These are phyloP conservation scores for Haliclystus octoradiatus DNA, from an alignment of 30 jellyfish, hydroid and myxozoan species.

Conservation along the genomic window DNA sequence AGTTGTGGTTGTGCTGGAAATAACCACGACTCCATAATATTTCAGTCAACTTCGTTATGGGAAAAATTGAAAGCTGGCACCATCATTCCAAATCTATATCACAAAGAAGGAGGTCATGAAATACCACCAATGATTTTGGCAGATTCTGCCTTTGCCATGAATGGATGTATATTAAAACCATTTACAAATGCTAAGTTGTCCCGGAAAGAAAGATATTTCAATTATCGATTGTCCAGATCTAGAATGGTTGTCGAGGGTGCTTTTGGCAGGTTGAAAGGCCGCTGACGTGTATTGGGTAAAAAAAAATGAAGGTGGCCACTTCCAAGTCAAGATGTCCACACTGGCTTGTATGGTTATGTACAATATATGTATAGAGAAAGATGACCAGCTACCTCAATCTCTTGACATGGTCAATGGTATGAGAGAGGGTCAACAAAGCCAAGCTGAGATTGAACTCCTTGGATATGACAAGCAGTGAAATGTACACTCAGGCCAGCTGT, in stretches of 20 bases:
- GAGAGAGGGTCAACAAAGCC: too few relatives aligned
- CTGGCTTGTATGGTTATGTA: conserved; percentile 48
- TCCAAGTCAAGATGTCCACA: conserved; percentile 30
- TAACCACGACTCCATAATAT: conserved; percentile 38
- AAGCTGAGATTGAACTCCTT: too few relatives aligned
- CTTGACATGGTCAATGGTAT: too few relatives aligned
- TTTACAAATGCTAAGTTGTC: conserved; percentile 49
- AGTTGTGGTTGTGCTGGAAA: conserved; percentile 60
- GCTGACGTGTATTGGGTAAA: conserved; percentile 24
- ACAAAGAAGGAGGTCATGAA: too few relatives aligned
- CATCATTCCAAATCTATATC: too few relatives aligned
- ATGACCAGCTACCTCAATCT: conserved; percentile 25
- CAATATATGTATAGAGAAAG: conserved; percentile 33
- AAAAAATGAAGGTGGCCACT: conserved; percentile 37
- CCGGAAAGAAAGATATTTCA: conserved; percentile 37
- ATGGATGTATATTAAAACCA: conserved; percentile 34
- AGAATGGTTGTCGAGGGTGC: conserved; percentile 48
- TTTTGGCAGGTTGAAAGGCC: conserved; percentile 49
- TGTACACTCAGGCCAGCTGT: too few relatives aligned
- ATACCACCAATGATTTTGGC: conserved; percentile 48
- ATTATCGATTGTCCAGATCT: conserved; percentile 63
- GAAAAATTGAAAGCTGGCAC: conserved; percentile 17
- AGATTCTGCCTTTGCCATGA: conserved; percentile 53
- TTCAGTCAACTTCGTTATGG: conserved; percentile 60
- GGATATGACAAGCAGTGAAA: too few relatives aligned